Evolutionary conservation across 2,888 invertebrate species (phyloP).

Genomic region (Drosophila neonasuta): DNA sequence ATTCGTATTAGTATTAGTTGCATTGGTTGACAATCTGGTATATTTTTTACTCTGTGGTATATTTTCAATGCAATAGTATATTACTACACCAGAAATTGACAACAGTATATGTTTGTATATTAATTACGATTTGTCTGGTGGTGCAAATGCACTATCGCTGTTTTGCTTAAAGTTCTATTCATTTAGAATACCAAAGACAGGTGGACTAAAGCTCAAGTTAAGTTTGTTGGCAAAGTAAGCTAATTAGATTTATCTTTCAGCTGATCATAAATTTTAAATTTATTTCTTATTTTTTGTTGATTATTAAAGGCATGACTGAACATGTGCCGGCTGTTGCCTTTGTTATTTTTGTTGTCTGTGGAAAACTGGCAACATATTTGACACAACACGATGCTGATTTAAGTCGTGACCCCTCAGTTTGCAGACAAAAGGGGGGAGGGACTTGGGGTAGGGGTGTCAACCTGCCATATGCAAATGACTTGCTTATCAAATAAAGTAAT

Average conservation of each 20-base stretch:
- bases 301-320: constrained; percentile 23
- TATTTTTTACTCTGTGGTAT: no score
- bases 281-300: neutral
- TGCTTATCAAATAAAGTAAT: constrained; percentile 72
- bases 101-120: no score
- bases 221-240: neutral
- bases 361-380: constrained; percentile 65
- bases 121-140: no score
- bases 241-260: neutral
- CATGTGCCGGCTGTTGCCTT: constrained; percentile 6
- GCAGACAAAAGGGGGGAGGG: neutral
- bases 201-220: neutral
- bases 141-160: no score
- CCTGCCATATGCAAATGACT: constrained; percentile 73
- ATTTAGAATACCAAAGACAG: neutral
- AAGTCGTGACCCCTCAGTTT: constrained; percentile 36
- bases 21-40: no score
- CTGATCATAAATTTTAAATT: neutral
- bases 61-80: no score
- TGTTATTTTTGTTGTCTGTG: constrained; percentile 32
- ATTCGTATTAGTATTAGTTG: no score
- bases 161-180: neutral
- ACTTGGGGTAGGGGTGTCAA: constrained; percentile 45
- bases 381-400: constrained; percentile 65
- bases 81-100: no score